phyloP scores from a whole-genome alignment of 1,140 invertebrate species.

The Aphidius gifuensis region DNA sequence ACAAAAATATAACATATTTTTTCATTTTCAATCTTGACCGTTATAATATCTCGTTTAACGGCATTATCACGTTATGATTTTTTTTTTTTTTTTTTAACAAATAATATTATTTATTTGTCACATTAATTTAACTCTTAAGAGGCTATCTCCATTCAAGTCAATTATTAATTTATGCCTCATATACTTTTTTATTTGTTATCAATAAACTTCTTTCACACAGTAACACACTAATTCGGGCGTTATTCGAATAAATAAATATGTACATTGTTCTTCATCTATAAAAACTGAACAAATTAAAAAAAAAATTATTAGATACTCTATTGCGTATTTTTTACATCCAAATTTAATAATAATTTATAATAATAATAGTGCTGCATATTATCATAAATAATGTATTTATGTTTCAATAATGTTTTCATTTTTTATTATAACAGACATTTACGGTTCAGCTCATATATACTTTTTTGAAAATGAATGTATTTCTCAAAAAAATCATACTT shows the following conservation, averaged over 20 bases:
- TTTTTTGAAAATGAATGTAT: too few relatives aligned
- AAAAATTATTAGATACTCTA: too few relatives aligned
- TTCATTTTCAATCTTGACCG: constrained; percentile 39
- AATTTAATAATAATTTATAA: too few relatives aligned
- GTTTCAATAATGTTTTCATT: not conserved
- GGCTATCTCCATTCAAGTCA: not conserved
- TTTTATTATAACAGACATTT: too few relatives aligned
- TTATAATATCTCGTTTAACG: constrained; percentile 48
- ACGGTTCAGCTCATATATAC: too few relatives aligned
- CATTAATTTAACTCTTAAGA: not conserved
- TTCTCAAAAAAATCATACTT: too few relatives aligned
- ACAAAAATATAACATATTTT: constrained; percentile 54
- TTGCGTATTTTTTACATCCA: too few relatives aligned
- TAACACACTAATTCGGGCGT: not conserved
- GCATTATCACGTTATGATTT: constrained; percentile 28
- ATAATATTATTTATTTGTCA: constrained; percentile 6
- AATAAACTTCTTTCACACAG: constrained; percentile 4
- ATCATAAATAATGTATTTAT: not conserved
- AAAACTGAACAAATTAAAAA: not conserved
- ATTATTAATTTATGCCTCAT: not conserved
- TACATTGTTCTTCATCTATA: constrained; percentile 4
- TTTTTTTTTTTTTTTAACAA: not conserved
- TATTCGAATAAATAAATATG: constrained; percentile 20
- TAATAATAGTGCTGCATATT: too few relatives aligned
- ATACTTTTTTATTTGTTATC: not conserved